phyloP scores from a whole-genome alignment of 2,797 vertebrate species.

The Urocyon cinereoargenteus region DNA sequence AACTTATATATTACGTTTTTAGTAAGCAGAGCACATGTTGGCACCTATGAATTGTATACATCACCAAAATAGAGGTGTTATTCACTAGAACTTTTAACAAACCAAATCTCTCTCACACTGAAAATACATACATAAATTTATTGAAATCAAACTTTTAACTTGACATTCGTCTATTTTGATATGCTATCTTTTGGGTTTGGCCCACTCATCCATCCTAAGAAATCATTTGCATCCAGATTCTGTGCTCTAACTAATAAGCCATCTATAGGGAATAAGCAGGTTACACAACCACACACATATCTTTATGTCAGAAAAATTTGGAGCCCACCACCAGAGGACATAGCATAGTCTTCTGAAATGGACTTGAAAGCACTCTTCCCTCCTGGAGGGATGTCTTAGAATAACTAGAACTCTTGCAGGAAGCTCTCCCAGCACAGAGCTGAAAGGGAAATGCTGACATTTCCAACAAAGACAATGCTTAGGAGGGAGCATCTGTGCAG shows the following conservation, averaged over 20 bases:
- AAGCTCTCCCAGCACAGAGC: background rate
- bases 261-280: background rate
- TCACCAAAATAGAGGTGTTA: background rate
- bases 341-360: background rate
- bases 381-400: slow-evolving; percentile 50
- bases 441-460: slow-evolving; percentile 48
- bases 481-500: slow-evolving; percentile 36
- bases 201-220: slow-evolving; percentile 25
- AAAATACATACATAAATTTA: slow-evolving; percentile 12
- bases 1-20: background rate
- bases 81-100: slow-evolving; percentile 33
- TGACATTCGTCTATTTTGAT: slow-evolving; percentile 23
- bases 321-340: background rate
- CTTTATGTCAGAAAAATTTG: slow-evolving; percentile 47
- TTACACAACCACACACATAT: background rate
- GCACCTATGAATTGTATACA: background rate
- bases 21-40: background rate
- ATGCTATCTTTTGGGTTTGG: background rate
- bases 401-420: slow-evolving; percentile 31
- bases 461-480: slow-evolving; percentile 2
- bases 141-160: background rate
- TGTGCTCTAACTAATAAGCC: background rate
- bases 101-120: background rate
- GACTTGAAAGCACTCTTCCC: background rate
- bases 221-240: slow-evolving; percentile 34